These are phyloP conservation scores for Microctenopoma steveboyesi DNA, from an alignment of 2,797 vertebrate species.

Conservation along the genomic window DNA sequence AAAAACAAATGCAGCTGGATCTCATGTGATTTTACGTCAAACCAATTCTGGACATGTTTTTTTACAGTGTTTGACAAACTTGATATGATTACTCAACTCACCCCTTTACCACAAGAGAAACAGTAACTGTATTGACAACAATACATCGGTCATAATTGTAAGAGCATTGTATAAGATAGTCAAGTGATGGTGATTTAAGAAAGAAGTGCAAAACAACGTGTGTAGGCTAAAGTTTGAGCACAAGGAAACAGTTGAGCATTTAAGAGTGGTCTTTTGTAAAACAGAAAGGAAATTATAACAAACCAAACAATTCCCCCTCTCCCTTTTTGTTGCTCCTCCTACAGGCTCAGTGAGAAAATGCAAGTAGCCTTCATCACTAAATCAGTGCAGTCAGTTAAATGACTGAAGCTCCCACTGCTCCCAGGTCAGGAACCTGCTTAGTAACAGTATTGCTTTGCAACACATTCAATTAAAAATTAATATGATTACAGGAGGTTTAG, in stretches of 20 bases:
- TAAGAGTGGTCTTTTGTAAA: background rate
- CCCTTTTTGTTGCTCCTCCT: slow-evolving; percentile 26
- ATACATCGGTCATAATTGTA: slow-evolving; percentile 64
- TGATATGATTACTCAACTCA: slow-evolving; percentile 38
- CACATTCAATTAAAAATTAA: slow-evolving; percentile 62
- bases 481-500: slow-evolving; percentile 23
- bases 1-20: slow-evolving; percentile 63
- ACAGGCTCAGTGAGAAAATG: slow-evolving; percentile 29
- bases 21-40: slow-evolving; percentile 51
- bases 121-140: slow-evolving; percentile 67
- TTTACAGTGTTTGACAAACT: slow-evolving; percentile 62
- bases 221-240: slow-evolving; percentile 2
- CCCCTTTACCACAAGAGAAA: slow-evolving; percentile 64
- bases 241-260: slow-evolving; percentile 12
- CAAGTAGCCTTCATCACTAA: slow-evolving; percentile 12
- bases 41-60: slow-evolving; percentile 42
- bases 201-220: slow-evolving; percentile 17
- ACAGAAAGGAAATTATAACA: slow-evolving; percentile 7
- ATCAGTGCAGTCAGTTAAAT: slow-evolving; percentile 20
- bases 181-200: slow-evolving; percentile 29
- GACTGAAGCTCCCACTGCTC: slow-evolving; percentile 32
- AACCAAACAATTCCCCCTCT: slow-evolving; percentile 8
- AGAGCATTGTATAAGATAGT: slow-evolving; percentile 55
- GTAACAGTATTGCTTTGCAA: slow-evolving; percentile 63
- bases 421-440: slow-evolving; percentile 54